Evolutionary conservation across 2,797 vertebrate genomes (phyloP), one percentile per base, ranked within the genome.

Genomic region (Psittacula derbiana): DNA sequence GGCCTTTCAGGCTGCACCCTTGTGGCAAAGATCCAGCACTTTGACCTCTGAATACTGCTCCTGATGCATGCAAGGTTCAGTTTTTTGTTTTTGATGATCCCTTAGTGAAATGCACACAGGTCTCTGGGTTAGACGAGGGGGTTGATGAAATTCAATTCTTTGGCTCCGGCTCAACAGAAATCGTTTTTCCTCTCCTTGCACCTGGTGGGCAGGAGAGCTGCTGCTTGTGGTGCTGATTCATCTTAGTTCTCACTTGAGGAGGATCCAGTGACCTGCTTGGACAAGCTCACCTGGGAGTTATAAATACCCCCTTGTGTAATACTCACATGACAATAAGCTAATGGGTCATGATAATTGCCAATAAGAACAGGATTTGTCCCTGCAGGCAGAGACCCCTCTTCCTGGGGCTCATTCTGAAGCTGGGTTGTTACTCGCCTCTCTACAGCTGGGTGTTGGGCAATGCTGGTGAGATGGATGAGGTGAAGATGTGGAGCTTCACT

Each of bases 191-290:
- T 65, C 49, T 80, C 72, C 75, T 79, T 62, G 67, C 90, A 95
- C 90, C 92, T 95, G 85, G 88, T 91, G 88, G 72, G 90, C 88
- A 93, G 91, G 67, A 88, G 72, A 88, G 90, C 49, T 88, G 64
- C 81, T 80, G 52, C 36, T 69, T 61, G 33, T 47, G 70, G 30
- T 80, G 95, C 96, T 96, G 95, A 96, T 84, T 97, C 93, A 94
- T 93, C 53, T 58, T 49, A 53, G 41, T 30, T 90, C 91, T 86
- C 46, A 47, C 70, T 41, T 66, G 86, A 96, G 61, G 33, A 92
- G 49, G 40, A 88, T 94, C 36, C 92, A 72, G 86, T 95, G 95
- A 92, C 73, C 92, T 96, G 95, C 95, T 93, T 90, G 93, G 94
- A 90, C 96, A 96, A 88, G 95, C 91, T 93, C 87, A 55, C 60